Evolutionary conservation across 2,888 invertebrate genomes (phyloP).

Genomic region (Dicycla oo): DNA sequence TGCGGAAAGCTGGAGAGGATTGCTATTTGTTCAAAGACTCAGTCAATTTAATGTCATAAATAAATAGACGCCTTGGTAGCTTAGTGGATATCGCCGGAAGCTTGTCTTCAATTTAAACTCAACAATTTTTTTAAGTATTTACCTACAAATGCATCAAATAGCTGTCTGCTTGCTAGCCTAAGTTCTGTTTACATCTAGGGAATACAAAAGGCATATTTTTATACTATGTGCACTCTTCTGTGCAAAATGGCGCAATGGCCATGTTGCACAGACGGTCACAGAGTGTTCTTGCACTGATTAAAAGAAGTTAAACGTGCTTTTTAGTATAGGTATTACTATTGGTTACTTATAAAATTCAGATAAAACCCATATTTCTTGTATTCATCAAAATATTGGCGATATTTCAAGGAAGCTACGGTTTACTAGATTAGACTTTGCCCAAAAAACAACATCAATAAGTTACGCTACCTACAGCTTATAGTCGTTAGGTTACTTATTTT

Average conservation of each 20-base stretch:
- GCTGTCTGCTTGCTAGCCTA: too few relatives aligned
- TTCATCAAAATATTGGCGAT: neutral
- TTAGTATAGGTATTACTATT: neutral
- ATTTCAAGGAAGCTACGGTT: too few relatives aligned
- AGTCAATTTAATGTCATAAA: constrained; percentile 30
- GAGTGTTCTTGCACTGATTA: neutral
- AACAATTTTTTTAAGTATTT: neutral
- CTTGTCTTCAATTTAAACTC: constrained; percentile 15
- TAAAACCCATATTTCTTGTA: neutral
- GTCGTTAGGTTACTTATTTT: neutral
- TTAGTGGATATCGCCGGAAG: constrained; percentile 10
- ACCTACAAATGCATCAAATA: neutral
- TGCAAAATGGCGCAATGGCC: neutral
- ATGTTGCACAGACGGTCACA: neutral
- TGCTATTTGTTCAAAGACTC: constrained; percentile 13
- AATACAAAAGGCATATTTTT: neutral
- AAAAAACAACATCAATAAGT: neutral
- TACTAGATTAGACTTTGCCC: too few relatives aligned
- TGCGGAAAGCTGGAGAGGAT: constrained; percentile 45
- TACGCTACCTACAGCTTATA: neutral
- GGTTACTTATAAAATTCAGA: neutral
- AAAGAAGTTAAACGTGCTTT: neutral
- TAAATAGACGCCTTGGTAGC: constrained; percentile 25
- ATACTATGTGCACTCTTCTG: neutral
- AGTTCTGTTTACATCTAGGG: neutral